Base-by-base conservation (phyloP, 2,797 vertebrate genomes). In the Phoebastria nigripes region DNA sequence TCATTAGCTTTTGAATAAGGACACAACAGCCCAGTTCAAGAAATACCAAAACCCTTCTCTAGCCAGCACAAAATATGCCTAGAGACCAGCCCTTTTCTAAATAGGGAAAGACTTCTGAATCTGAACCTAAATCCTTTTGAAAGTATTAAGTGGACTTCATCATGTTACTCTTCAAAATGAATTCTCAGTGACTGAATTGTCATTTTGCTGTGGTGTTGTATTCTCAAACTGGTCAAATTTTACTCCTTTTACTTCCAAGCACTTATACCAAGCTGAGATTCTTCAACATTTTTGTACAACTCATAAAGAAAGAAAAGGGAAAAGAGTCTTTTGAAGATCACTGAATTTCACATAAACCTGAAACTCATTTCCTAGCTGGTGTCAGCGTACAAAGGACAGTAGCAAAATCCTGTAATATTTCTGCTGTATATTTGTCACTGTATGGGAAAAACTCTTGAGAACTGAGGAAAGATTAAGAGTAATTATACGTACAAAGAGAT, bases 261-360 rank as follows among this genome's bases (percentile, higher is more conserved):
- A 49, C 2, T 69, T 52, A 31, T 7, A 51, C 3, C 4, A 82
- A 29, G 15, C 5, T 77, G 29, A 72, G 9, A 54, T 42, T 42
- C 16, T 39, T 80, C 21, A 41, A 22, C 1, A 26, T 12, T 73
- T 79, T 80, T 55, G 7, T 11, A 14, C 4, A 49, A 31, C 1
- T 21, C 24, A 17, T 6, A 37, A 54, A 39, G 3, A 69, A 56
- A 66, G 13, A n/a, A 31, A n/a, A 59, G 11, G 65, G 5, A 85
- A 92, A 82, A 52, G 0, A 52, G 3, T 33, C 42, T 89, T 96
- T 67, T 39, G 44, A 82, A 67, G 12, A 65, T 70, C 74, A 89
- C 21, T 78, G 28, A 77, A 76, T 87, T 94, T 96, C 76, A 54
- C 62, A 54, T 77, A 69, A 94, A 88, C 59, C 46, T 70, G 47